Percentiles rank a stretch among this genome's conserved stretches.
These are phyloP conservation scores for Petrocephalus schoutedeni DNA, from an alignment of 2,797 vertebrate species.

Conservation along the genomic window DNA sequence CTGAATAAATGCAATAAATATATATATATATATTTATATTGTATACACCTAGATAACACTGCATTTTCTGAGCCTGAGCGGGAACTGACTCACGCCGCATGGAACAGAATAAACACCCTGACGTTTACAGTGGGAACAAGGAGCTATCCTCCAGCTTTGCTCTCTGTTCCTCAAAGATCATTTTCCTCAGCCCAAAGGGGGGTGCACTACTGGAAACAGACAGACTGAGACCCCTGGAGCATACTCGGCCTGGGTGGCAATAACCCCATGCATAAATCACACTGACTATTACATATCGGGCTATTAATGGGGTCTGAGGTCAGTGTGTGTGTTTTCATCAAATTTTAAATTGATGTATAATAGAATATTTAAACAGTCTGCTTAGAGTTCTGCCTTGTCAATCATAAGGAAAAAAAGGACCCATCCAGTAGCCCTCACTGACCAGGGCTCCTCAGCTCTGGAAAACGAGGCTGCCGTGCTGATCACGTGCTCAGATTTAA, in stretches of 20 bases:
- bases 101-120: background rate
- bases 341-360: constrained; percentile 15
- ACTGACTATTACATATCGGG: background rate
- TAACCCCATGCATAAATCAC: background rate
- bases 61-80: background rate
- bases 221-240: background rate
- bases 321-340: constrained; percentile 35
- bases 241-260: background rate
- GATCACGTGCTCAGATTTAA: background rate
- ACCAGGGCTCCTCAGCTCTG: background rate
- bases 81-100: background rate
- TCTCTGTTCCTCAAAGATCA: constrained; percentile 1
- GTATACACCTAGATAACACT: no score
- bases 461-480: no score
- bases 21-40: no score
- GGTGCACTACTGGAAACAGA: background rate
- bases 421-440: background rate
- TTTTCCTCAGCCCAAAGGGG: background rate
- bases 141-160: background rate
- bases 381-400: background rate
- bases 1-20: background rate
- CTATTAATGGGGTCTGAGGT: background rate
- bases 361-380: background rate
- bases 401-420: background rate
- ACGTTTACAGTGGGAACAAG: background rate